Conservation (phyloP, 2,113 vertebrate species). For the Stegastes partitus region DNA sequence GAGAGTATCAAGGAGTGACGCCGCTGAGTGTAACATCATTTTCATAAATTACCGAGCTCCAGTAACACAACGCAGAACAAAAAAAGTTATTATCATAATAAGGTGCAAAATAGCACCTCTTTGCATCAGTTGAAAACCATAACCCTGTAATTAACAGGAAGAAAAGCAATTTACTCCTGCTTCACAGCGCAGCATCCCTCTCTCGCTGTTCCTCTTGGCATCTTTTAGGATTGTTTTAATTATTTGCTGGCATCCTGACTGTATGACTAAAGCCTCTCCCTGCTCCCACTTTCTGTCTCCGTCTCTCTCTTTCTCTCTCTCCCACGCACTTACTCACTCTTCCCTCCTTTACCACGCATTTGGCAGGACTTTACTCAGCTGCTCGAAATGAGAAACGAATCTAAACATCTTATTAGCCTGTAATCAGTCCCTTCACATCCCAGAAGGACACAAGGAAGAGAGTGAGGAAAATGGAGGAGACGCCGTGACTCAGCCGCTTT, state of each 20-base stretch:
- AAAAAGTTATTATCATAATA: constrained; percentile 85
- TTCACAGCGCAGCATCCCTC: constrained; percentile 62
- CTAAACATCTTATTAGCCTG: constrained; percentile 65
- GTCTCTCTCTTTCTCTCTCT: constrained; percentile 1
- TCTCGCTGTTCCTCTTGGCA: constrained; percentile 69
- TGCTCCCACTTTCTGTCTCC: not conserved
- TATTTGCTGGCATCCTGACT: constrained; percentile 64
- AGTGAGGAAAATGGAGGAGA: constrained; percentile 3
- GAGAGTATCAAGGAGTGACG: constrained; percentile 13
- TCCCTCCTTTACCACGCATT: constrained; percentile 20
- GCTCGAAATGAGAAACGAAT: constrained; percentile 48
- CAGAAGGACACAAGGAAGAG: not conserved
- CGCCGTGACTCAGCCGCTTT: constrained; percentile 7
- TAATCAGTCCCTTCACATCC: constrained; percentile 41
- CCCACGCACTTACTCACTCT: constrained; percentile 7
- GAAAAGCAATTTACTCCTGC: constrained; percentile 85
- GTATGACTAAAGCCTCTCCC: constrained; percentile 49
- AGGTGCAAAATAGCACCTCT: constrained; percentile 81
- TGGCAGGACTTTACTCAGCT: constrained; percentile 48
- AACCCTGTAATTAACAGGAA: constrained; percentile 81
- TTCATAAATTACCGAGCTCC: constrained; percentile 90
- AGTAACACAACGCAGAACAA: constrained; percentile 79
- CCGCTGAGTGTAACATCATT: constrained; percentile 74
- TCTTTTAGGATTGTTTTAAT: constrained; percentile 77
- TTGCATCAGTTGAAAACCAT: constrained; percentile 88